These are phyloP conservation scores for Mythimna lalbum DNA, from an alignment of 2,888 invertebrate genomes.

Conservation along the genomic window DNA sequence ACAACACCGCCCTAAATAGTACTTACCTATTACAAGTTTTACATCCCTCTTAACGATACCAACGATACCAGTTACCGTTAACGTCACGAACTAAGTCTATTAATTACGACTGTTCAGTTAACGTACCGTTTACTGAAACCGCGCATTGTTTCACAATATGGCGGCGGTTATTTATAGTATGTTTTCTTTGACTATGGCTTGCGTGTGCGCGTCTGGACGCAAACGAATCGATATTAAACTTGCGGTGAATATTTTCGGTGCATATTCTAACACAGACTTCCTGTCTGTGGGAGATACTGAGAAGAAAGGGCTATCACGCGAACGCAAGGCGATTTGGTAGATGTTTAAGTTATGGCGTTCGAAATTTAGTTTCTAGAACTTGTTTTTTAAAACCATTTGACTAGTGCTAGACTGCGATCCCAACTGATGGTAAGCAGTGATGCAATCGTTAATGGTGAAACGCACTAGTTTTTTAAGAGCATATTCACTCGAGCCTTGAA, in stretches of 20 bases:
- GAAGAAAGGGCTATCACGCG: too few species aligned
- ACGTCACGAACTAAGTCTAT: constrained; percentile 31
- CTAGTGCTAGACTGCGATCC: too few species aligned
- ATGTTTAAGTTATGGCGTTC: too few species aligned
- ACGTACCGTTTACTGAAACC: constrained; percentile 28
- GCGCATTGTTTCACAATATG: constrained; percentile 48
- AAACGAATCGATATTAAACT: constrained; percentile 27
- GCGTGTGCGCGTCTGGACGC: constrained; percentile 21
- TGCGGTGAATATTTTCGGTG: constrained; percentile 13
- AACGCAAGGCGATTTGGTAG: too few species aligned
- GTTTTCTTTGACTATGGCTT: constrained; percentile 39
- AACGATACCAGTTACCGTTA: constrained; percentile 7
- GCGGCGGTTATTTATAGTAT: constrained; percentile 43
- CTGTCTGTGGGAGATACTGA: too few species aligned
- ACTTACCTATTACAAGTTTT: not conserved
- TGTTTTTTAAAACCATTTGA: too few species aligned
- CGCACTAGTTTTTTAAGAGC: too few species aligned
- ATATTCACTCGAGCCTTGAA: too few species aligned
- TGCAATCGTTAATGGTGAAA: too few species aligned
- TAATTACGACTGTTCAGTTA: constrained; percentile 31
- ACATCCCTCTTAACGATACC: not conserved
- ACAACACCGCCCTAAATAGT: not conserved
- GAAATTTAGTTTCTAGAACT: too few species aligned
- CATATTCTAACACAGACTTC: not conserved
- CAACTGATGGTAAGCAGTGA: too few species aligned